Evolutionary conservation across 2,888 invertebrate species (phyloP).

Genomic region (Sacculina carcini): DNA sequence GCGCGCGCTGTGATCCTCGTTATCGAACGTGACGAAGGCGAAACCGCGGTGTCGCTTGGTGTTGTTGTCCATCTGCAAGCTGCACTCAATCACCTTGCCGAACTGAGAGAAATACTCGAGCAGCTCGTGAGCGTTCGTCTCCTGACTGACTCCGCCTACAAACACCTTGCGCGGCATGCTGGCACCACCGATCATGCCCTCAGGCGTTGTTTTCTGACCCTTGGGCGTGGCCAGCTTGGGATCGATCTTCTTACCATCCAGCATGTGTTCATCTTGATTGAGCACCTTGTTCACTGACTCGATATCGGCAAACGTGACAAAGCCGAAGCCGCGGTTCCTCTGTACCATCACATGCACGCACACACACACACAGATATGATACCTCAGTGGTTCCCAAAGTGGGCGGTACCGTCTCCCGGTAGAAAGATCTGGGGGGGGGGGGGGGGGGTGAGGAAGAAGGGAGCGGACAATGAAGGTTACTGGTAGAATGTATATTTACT

Average conservation of each 20-base stretch:
- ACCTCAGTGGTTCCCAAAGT: too few species aligned
- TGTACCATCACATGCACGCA: too few species aligned
- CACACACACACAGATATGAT: too few species aligned
- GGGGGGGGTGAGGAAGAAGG: too few species aligned
- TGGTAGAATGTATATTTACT: too few species aligned
- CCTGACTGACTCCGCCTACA: constrained; percentile 73
- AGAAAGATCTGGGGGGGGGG: too few species aligned
- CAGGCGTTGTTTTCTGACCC: constrained; percentile 40
- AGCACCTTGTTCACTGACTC: constrained; percentile 70
- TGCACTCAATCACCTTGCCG: constrained; percentile 28
- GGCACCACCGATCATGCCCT: constrained; percentile 28
- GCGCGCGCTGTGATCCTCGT: constrained; percentile 66
- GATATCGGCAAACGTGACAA: constrained; percentile 77
- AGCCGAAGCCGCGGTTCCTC: constrained; percentile 81
- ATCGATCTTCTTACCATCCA: constrained; percentile 80
- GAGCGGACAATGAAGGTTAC: too few species aligned
- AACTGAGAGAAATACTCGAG: constrained; percentile 71
- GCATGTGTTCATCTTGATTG: constrained; percentile 63
- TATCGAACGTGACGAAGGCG: constrained; percentile 73
- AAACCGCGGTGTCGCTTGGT: constrained; percentile 72
- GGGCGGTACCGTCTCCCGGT: too few species aligned
- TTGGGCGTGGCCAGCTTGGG: constrained; percentile 81
- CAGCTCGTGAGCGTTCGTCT: constrained; percentile 69
- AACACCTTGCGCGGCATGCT: constrained; percentile 77
- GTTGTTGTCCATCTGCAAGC: constrained; percentile 76